phyloP scores from a whole-genome alignment of 2,797 vertebrate species.

The Synaphobranchus kaupii region DNA sequence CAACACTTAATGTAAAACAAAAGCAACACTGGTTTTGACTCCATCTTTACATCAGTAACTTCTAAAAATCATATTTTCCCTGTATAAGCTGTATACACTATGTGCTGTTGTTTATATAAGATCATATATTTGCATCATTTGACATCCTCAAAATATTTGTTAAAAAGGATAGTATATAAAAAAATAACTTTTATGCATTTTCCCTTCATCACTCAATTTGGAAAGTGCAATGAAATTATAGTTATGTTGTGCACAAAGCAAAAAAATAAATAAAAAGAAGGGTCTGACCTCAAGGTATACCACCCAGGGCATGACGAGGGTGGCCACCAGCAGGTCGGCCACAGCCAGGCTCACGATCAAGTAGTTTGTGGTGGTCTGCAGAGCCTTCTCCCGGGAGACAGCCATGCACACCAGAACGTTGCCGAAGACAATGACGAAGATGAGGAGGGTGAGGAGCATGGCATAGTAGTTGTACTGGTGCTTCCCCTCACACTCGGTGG shows the following conservation, averaged over 20 bases:
- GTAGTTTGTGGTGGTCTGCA: slow-evolving; percentile 99
- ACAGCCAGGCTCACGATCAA: slow-evolving; percentile 95
- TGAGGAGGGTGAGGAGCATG: slow-evolving; percentile 93
- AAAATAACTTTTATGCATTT: too few relatives aligned
- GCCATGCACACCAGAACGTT: slow-evolving; percentile 98
- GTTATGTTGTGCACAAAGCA: not conserved
- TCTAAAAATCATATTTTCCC: not conserved
- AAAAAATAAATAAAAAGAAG: not conserved
- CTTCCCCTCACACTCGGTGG: slow-evolving; percentile 69
- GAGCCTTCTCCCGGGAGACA: slow-evolving; percentile 90
- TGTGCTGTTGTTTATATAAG: not conserved
- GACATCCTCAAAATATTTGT: not conserved
- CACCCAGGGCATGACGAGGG: slow-evolving; percentile 95
- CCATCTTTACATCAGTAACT: not conserved
- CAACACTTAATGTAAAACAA: not conserved
- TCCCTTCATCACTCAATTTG: not conserved
- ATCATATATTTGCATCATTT: not conserved
- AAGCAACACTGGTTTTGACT: not conserved
- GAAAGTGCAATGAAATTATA: not conserved
- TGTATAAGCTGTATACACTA: not conserved
- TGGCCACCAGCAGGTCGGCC: slow-evolving; percentile 92
- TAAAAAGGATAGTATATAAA: not conserved
- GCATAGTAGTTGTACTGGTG: slow-evolving; percentile 95
- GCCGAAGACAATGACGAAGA: slow-evolving; percentile 94
- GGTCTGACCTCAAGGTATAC: slow-evolving; percentile 90